Conservation (phyloP, 1,140 invertebrate genomes). For the Doryteuthis pealeii region DNA sequence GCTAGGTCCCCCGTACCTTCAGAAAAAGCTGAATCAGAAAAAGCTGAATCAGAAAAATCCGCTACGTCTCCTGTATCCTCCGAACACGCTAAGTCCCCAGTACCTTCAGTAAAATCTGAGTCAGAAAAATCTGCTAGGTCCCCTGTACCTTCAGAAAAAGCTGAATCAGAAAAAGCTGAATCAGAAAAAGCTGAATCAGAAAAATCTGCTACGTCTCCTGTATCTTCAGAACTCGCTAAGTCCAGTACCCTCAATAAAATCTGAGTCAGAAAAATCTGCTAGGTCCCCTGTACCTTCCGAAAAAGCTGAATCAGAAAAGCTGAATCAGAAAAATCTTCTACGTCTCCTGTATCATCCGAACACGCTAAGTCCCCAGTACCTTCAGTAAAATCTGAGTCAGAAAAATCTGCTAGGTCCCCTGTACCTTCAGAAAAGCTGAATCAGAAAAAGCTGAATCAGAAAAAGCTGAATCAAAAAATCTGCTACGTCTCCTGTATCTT, state of each 20-base stretch:
- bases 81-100: background rate
- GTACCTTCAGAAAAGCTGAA: background rate
- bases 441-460: constrained; percentile 5
- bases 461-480: too few species aligned
- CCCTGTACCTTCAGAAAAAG: too few species aligned
- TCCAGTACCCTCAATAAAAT: background rate
- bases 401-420: background rate
- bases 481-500: too few species aligned
- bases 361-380: background rate
- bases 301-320: too few species aligned
- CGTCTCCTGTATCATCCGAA: background rate
- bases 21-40: too few species aligned
- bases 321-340: background rate
- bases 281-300: too few species aligned
- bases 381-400: background rate
- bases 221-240: too few species aligned
- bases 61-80: background rate
- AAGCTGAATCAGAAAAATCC: background rate
- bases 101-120: background rate
- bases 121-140: background rate
- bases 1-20: too few species aligned
- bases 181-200: background rate
- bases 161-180: too few species aligned
- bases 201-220: background rate
- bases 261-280: too few species aligned